phyloP scores from a whole-genome alignment of 2,797 vertebrate genomes.

The Cygnus olor region DNA sequence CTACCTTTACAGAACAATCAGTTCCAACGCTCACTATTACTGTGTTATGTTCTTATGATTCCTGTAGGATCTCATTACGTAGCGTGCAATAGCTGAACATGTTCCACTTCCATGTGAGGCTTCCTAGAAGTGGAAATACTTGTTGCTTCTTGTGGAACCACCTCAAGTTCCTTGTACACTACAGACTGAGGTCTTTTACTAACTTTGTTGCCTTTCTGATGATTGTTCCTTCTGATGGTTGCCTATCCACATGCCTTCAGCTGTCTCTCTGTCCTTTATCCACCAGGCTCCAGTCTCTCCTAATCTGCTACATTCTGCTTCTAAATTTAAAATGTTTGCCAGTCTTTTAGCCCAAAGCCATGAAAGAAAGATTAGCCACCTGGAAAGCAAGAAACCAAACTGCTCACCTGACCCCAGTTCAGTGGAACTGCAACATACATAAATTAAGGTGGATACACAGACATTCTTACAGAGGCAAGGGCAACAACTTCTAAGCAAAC shows the following conservation, averaged over 20 bases:
- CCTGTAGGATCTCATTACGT: neutral
- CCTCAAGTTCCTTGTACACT: neutral
- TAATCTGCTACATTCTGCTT: neutral
- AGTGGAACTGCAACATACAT: neutral
- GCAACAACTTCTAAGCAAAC: neutral
- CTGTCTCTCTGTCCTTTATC: neutral
- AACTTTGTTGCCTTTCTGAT: neutral
- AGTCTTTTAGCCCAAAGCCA: neutral
- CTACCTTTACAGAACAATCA: neutral
- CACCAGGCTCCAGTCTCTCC: neutral
- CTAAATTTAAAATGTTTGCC: neutral
- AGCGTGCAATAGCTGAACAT: neutral
- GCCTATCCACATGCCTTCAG: neutral
- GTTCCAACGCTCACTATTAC: neutral
- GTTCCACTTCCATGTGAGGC: neutral
- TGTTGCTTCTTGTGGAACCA: neutral
- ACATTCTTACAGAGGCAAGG: neutral
- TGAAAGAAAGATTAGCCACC: neutral
- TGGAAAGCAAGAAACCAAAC: neutral
- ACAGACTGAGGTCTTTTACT: neutral
- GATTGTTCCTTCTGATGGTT: neutral
- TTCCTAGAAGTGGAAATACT: neutral
- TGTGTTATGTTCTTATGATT: neutral
- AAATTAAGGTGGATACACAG: neutral
- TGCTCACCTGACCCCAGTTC: neutral